Percentiles rank a stretch among this genome's conserved stretches.
phyloP scores from a whole-genome alignment of 2,888 invertebrate genomes.

The Chrysolina haemoptera region DNA sequence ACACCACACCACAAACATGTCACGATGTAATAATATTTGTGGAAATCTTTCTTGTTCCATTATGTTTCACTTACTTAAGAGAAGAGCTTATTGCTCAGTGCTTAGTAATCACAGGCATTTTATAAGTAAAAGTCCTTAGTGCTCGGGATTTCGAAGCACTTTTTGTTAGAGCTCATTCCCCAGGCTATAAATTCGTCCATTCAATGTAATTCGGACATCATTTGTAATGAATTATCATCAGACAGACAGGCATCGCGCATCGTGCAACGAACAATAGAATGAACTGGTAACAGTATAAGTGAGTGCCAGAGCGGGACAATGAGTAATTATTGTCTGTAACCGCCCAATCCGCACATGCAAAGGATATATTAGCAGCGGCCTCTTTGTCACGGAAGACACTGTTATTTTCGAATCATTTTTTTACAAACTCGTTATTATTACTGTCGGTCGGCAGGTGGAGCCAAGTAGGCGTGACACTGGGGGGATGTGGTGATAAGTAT shows the following conservation, averaged over 20 bases:
- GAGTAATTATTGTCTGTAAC: constrained; percentile 59
- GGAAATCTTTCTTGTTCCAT: too few species aligned
- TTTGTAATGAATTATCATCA: constrained; percentile 48
- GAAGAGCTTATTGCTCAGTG: too few species aligned
- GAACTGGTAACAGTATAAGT: constrained; percentile 61
- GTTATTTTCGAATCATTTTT: constrained; percentile 30
- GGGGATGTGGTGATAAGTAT: not conserved
- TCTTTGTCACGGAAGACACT: constrained; percentile 60
- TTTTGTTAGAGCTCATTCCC: too few species aligned
- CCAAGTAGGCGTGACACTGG: not conserved
- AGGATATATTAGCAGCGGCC: constrained; percentile 61
- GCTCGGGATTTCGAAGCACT: too few species aligned
- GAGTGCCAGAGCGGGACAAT: constrained; percentile 63
- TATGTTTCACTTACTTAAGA: too few species aligned
- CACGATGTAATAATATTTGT: too few species aligned
- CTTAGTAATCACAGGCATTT: too few species aligned
- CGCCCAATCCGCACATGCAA: constrained; percentile 62
- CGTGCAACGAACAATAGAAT: constrained; percentile 44
- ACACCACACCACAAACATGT: too few species aligned
- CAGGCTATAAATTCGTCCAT: constrained; percentile 20
- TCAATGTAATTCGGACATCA: constrained; percentile 40
- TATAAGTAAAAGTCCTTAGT: too few species aligned
- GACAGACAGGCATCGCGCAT: constrained; percentile 43
- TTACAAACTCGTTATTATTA: constrained; percentile 21
- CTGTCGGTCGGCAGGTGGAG: constrained; percentile 17